Percentiles rank a stretch among this genome's conserved stretches.
Evolutionary conservation across 1,140 invertebrate genomes (phyloP).

Genomic region (Chymomyza costata): DNA sequence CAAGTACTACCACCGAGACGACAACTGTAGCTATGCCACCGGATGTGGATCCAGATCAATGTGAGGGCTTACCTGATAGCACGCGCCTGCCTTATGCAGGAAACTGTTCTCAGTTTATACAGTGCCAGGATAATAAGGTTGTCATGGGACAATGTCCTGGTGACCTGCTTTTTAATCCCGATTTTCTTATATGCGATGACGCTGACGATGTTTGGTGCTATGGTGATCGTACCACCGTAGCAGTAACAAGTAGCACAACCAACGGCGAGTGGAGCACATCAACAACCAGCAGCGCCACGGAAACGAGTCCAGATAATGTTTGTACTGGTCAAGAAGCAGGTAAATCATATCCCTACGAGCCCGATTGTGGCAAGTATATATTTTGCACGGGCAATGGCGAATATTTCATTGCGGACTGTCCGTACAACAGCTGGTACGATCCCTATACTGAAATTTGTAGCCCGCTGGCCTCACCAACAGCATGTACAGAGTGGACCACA

Average conservation of each 20-base stretch:
- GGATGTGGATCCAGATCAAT: constrained; percentile 38
- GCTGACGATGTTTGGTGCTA: constrained; percentile 40
- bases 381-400: constrained; percentile 36
- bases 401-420: constrained; percentile 34
- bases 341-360: constrained; percentile 31
- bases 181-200: constrained; percentile 42
- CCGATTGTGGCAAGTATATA: constrained; percentile 47
- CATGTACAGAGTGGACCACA: constrained; percentile 30
- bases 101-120: constrained; percentile 48
- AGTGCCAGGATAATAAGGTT: constrained; percentile 33
- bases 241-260: constrained; percentile 22
- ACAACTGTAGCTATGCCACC: constrained; percentile 26
- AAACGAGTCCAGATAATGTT: constrained; percentile 35
- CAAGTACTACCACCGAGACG: constrained; percentile 3
- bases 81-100: constrained; percentile 38
- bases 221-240: constrained; percentile 49
- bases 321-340: constrained; percentile 23
- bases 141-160: constrained; percentile 31
- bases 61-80: constrained; percentile 16
- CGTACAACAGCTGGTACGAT: constrained; percentile 47
- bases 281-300: constrained; percentile 12
- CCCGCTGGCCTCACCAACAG: constrained; percentile 43
- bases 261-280: constrained; percentile 13
- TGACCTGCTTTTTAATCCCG: constrained; percentile 44
- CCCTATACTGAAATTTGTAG: constrained; percentile 38